Base-by-base conservation (phyloP, 2,113 vertebrate species). In the Gorilla gorilla region DNA sequence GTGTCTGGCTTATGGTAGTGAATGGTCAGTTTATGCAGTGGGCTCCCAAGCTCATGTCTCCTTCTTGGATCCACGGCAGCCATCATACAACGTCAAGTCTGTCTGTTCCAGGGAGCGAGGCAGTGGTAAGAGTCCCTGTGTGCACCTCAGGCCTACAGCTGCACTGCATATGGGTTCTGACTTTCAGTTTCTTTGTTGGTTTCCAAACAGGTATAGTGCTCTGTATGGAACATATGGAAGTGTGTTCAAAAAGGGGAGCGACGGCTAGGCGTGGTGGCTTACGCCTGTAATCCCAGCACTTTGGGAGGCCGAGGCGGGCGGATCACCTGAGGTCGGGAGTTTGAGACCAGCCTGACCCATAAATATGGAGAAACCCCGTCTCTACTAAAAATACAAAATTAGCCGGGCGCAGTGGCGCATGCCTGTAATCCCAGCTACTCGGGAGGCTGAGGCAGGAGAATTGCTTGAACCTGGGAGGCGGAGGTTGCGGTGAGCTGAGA, bases 1-100 rank as follows among this genome's bases (percentile, higher is more conserved):
- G 96, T 99, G 99, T 97, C 98, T 99, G 98, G 99, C 99, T 0
- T 99, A 99, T 30, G 99, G 99, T 57, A 99, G 99, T 97, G 99
- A 99, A 93, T 99, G 99, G 99, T 99, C 99, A 0, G 99, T 99
- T 78, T 99, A 99, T 18, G 99, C 99, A 2, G 99, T 99, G 9
- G 99, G 99, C 91, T 99, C 99, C 55, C 99, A 99, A 98, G 99
- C 99, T 18, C 99, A 99, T 0, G 99, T 99, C 93, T 99, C 99
- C 79, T 99, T 99, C 88, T 98, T 99, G 97, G 99, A 99, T 97
- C 99, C 99, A 0, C 99, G 99, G 90, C 99, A 99, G 97, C 99
- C 99, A 11, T 99, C 99, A 23, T 98, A 99, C 97, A 99, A 97
- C 0, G 98, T 99, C 82, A 99, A 99, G 97, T 99, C 99, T 0